Percentiles rank a stretch among this genome's conserved stretches.
phyloP scores from a whole-genome alignment of 1,140 invertebrate genomes.

The Nephila pilipes region DNA sequence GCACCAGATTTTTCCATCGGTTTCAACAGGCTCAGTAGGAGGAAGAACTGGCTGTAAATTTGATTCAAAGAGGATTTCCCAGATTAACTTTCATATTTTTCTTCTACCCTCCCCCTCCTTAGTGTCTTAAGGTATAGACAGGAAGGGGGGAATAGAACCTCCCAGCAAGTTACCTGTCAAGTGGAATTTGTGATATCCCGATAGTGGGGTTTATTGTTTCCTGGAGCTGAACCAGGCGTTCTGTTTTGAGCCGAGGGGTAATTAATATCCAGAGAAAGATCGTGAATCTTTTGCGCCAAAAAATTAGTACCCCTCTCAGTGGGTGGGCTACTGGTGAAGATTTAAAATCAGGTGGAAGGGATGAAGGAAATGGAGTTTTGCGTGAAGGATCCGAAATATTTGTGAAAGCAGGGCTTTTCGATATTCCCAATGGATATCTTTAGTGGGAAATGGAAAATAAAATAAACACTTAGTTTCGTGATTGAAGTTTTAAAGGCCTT shows the following conservation, averaged over 20 bases:
- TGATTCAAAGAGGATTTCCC: constrained; percentile 41
- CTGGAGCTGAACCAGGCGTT: neutral
- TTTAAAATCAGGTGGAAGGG: neutral
- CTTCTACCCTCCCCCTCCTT: neutral
- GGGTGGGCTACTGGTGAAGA: neutral
- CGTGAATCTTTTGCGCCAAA: neutral
- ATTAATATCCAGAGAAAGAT: constrained; percentile 6
- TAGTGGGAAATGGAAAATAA: no score
- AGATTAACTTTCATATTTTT: constrained; percentile 48
- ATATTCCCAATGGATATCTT: no score
- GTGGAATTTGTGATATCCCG: constrained; percentile 41
- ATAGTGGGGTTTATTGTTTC: constrained; percentile 51
- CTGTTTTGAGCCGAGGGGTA: neutral
- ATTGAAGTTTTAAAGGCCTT: no score
- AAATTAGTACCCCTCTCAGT: neutral
- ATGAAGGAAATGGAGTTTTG: neutral
- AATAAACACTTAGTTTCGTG: no score
- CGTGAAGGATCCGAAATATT: neutral
- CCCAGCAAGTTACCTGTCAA: constrained; percentile 32
- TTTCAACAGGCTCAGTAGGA: constrained; percentile 28
- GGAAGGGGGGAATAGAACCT: neutral
- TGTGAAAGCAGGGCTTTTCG: neutral
- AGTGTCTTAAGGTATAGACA: neutral
- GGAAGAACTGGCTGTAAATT: constrained; percentile 46
- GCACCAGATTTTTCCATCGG: constrained; percentile 39